Percentiles rank a stretch among this genome's conserved stretches.
phyloP scores from a whole-genome alignment of 2,797 vertebrate genomes.

The Zalophus californianus region DNA sequence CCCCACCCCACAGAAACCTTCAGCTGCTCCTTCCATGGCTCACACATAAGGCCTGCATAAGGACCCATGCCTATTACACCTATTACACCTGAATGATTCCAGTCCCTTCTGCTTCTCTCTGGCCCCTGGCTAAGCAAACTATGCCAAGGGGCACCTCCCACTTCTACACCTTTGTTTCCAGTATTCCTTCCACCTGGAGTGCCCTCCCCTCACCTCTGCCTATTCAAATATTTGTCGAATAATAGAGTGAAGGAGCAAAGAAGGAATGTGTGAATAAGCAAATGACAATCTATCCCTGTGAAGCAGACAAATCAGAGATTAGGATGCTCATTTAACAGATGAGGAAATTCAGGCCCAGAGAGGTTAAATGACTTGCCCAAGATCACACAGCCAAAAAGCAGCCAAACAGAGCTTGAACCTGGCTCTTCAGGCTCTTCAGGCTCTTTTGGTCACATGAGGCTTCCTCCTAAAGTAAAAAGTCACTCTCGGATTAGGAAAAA shows the following conservation, averaged over 20 bases:
- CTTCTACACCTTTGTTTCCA: neutral
- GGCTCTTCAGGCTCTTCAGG: neutral
- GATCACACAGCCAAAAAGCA: neutral
- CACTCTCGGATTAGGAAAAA: slow-evolving; percentile 30
- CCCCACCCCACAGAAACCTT: neutral
- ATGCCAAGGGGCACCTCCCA: neutral
- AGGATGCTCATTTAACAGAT: neutral
- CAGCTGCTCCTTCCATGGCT: neutral
- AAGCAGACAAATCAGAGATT: neutral
- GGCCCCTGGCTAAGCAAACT: neutral
- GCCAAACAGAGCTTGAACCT: neutral
- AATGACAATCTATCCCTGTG: neutral
- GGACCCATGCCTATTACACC: too few species aligned
- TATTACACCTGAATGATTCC: neutral
- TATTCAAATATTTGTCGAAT: neutral
- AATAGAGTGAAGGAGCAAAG: neutral
- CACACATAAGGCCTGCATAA: neutral
- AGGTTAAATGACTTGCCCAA: neutral
- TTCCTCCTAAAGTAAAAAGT: slow-evolving; percentile 47
- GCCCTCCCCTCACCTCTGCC: neutral
- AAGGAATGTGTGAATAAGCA: neutral
- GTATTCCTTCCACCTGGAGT: neutral
- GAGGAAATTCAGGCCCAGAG: neutral
- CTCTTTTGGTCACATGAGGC: neutral
- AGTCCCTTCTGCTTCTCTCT: neutral